Evolutionary conservation across 2,797 vertebrate species (phyloP).

Genomic region (Tokudaia muenninki): DNA sequence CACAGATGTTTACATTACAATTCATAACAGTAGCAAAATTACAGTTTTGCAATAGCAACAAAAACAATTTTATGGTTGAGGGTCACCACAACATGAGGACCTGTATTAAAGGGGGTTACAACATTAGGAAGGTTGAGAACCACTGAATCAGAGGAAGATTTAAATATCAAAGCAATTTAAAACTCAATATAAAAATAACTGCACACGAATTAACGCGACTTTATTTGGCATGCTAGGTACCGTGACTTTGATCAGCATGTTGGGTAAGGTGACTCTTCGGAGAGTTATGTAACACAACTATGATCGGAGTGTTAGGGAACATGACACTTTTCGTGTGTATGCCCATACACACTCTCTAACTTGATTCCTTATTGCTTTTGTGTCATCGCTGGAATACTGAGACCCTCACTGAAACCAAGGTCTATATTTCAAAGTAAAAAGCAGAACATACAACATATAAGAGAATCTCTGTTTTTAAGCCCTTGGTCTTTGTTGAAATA

Average conservation of each 20-base stretch:
- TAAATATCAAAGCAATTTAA: conserved; percentile 79
- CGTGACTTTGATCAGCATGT: no score
- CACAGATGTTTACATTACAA: neutral
- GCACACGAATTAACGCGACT: no score
- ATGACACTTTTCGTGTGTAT: neutral
- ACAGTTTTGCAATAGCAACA: neutral
- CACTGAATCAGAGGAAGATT: conserved; percentile 60
- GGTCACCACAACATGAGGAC: neutral
- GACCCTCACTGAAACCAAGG: conserved; percentile 42
- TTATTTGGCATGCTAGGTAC: no score
- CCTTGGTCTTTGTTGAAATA: conserved; percentile 61
- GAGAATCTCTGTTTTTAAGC: conserved; percentile 43
- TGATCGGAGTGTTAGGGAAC: no score
- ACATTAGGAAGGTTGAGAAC: neutral
- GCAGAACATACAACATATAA: conserved; percentile 68
- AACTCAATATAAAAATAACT: conserved; percentile 27
- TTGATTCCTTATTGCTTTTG: conserved; percentile 56
- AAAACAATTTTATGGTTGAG: neutral
- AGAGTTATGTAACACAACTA: no score
- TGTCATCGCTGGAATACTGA: conserved; percentile 46
- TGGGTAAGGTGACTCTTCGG: no score
- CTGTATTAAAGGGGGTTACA: neutral
- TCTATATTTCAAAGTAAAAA: conserved; percentile 59
- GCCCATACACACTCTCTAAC: conserved; percentile 65
- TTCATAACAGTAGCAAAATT: neutral